phyloP scores from a whole-genome alignment of 1,140 invertebrate species.

The Phortica variegata region DNA sequence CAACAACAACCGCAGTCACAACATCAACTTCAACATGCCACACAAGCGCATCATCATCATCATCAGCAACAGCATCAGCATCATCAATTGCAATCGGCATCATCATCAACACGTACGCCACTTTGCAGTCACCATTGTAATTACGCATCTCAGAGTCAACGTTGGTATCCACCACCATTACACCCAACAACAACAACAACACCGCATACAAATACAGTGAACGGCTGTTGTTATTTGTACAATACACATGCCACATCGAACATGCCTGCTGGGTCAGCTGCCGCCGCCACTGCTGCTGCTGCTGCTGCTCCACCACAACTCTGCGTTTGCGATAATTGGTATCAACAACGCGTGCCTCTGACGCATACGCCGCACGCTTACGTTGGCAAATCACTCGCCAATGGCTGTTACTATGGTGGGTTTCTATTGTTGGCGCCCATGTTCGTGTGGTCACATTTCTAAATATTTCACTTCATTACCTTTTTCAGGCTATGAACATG shows the following conservation, averaged over 20 bases:
- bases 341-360: slow-evolving; percentile 28
- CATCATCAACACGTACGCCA: neutral
- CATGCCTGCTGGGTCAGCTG: slow-evolving; percentile 23
- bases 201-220: slow-evolving; percentile 20
- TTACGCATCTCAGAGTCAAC: too few relatives aligned
- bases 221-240: slow-evolving; percentile 45
- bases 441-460: neutral
- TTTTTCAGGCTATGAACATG: slow-evolving; percentile 34
- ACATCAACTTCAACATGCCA: too few relatives aligned
- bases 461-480: slow-evolving; percentile 25
- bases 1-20: neutral
- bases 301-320: slow-evolving; percentile 29
- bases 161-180: too few relatives aligned
- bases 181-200: slow-evolving; percentile 15
- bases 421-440: slow-evolving; percentile 16
- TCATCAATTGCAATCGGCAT: neutral
- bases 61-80: slow-evolving; percentile 15
- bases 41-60: slow-evolving; percentile 8
- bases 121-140: slow-evolving; percentile 35
- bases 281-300: slow-evolving; percentile 14
- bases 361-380: slow-evolving; percentile 10
- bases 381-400: slow-evolving; percentile 36
- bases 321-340: slow-evolving; percentile 47
- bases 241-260: slow-evolving; percentile 22
- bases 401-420: slow-evolving; percentile 51